Evolutionary conservation across 2,888 invertebrate genomes (phyloP).

Genomic region (Megamerina dolium): DNA sequence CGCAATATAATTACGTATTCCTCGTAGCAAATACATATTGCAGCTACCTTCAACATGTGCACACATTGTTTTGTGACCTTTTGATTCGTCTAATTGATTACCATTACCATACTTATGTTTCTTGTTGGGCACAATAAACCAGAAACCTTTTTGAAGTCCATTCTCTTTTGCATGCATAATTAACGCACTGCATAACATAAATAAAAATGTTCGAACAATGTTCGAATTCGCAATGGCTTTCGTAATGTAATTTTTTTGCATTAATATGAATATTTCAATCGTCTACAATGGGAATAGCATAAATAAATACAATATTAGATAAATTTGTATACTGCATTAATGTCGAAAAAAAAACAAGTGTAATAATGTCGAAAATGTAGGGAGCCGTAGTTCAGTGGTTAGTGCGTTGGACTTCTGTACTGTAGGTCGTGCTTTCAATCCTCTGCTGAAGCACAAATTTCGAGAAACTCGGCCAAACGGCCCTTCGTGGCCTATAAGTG

Average conservation of each 20-base stretch:
- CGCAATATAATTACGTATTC: conserved; percentile 29
- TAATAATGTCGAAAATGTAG: too few species aligned
- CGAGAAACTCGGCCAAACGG: too few species aligned
- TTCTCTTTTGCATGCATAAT: conserved; percentile 29
- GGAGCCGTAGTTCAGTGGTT: too few species aligned
- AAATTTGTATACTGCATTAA: neutral
- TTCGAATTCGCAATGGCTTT: conserved; percentile 22
- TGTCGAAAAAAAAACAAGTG: neutral
- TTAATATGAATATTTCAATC: conserved; percentile 29
- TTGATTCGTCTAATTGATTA: neutral
- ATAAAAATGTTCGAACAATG: conserved; percentile 28
- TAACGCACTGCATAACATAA: conserved; percentile 35
- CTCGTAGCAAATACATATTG: conserved; percentile 21
- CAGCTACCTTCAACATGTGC: conserved; percentile 17
- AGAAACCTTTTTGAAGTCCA: conserved; percentile 26
- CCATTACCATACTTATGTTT: neutral
- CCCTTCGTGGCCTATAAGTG: too few species aligned
- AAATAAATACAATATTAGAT: neutral
- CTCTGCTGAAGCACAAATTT: too few species aligned
- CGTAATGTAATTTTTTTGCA: conserved; percentile 23
- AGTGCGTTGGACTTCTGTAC: too few species aligned
- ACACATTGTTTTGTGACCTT: conserved; percentile 10
- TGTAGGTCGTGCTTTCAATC: too few species aligned
- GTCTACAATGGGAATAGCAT: conserved; percentile 18
- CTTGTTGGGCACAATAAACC: conserved; percentile 29